Percentiles rank a stretch among this genome's conserved stretches.
phyloP scores from a whole-genome alignment of 2,888 invertebrate genomes.

The Aspidiotus rigidus region DNA sequence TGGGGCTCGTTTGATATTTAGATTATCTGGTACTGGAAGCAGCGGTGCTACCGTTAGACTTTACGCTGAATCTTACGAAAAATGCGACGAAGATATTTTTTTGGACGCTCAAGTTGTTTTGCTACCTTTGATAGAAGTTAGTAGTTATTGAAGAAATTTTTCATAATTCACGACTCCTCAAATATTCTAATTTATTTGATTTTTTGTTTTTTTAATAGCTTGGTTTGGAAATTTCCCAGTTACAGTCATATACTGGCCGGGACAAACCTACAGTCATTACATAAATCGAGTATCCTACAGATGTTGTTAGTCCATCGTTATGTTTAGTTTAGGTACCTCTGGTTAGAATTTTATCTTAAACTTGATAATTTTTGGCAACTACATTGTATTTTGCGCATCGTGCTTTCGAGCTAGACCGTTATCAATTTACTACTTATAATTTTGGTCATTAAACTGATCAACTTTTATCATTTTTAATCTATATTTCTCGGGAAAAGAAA shows the following conservation, averaged over 20 bases:
- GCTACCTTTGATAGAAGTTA: conserved; percentile 63
- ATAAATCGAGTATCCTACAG: conserved; percentile 44
- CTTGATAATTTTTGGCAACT: neutral
- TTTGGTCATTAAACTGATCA: too few relatives aligned
- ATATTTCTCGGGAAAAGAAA: neutral
- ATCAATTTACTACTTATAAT: neutral
- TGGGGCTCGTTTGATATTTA: conserved; percentile 84
- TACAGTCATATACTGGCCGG: conserved; percentile 77
- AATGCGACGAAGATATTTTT: conserved; percentile 51
- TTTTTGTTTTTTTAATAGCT: conserved; percentile 47
- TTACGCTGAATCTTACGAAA: conserved; percentile 91
- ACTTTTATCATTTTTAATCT: neutral
- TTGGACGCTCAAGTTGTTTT: conserved; percentile 57
- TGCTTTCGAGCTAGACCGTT: neutral
- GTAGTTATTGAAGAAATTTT: neutral
- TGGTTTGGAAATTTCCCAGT: conserved; percentile 71
- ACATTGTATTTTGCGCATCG: neutral
- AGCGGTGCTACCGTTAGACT: conserved; percentile 93
- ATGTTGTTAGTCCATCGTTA: neutral
- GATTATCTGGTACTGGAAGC: conserved; percentile 96
- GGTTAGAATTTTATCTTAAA: neutral
- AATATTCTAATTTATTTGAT: neutral
- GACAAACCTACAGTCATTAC: conserved; percentile 94
- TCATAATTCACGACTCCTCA: neutral
- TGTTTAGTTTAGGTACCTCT: neutral